Conservation (phyloP, 2,113 vertebrate species). For the Gasterosteus nipponicus region DNA sequence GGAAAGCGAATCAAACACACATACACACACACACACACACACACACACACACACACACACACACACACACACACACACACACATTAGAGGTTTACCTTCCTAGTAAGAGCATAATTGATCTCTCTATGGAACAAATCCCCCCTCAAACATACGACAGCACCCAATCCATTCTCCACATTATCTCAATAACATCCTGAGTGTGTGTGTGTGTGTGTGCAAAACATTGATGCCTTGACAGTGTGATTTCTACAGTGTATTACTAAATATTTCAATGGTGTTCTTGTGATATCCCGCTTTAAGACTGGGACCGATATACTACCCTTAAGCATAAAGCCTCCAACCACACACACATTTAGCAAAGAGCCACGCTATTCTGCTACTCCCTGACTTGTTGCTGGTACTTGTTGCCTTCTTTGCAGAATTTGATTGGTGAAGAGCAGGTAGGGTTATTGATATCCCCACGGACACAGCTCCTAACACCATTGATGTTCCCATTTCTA, state of each 20-base stretch:
- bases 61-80: slow-evolving; percentile 10
- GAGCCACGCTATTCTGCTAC: no score
- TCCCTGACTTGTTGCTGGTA: no score
- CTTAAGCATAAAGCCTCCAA: no score
- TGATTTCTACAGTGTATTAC: background rate
- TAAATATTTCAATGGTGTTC: background rate
- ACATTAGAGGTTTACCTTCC: slow-evolving; percentile 3
- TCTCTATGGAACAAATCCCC: background rate
- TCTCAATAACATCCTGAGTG: background rate
- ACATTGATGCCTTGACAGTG: background rate
- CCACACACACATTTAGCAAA: no score
- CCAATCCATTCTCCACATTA: slow-evolving; percentile 3
- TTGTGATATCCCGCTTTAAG: no score
- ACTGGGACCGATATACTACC: no score
- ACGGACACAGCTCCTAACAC: no score
- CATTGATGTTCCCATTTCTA: no score
- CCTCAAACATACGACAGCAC: background rate
- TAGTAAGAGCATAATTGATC: slow-evolving; percentile 1
- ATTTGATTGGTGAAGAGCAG: no score
- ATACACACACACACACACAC: slow-evolving; percentile 9
- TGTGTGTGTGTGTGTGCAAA: background rate
- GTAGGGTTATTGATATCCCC: no score
- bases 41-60: slow-evolving; percentile 8
- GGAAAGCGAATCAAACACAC: slow-evolving; percentile 7
- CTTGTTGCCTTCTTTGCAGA: no score